Percentiles rank a stretch among this genome's conserved stretches.
Conservation (phyloP, 1,140 invertebrate genomes). For the Dinoponera quadriceps region DNA sequence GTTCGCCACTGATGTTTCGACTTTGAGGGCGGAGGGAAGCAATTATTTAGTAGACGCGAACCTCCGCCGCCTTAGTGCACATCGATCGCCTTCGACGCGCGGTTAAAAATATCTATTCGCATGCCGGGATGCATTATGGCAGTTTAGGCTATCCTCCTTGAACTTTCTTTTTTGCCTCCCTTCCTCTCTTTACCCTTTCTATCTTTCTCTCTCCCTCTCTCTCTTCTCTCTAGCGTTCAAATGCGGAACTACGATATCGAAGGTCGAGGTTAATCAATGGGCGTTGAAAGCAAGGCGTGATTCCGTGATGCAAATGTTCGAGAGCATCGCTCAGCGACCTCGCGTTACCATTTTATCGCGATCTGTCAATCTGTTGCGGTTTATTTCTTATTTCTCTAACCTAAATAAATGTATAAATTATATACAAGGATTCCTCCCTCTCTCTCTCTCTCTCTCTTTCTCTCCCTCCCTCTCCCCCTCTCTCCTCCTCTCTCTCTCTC, state of each 20-base stretch:
- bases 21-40: slow-evolving; percentile 52
- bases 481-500: too few species aligned
- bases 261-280: slow-evolving; percentile 62
- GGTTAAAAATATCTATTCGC: slow-evolving; percentile 82
- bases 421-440: too few species aligned
- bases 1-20: slow-evolving; percentile 15
- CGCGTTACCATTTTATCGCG: too few species aligned
- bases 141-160: slow-evolving; percentile 71
- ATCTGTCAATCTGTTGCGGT: too few species aligned
- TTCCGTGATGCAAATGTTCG: too few species aligned
- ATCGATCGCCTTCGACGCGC: slow-evolving; percentile 77
- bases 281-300: not conserved
- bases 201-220: not conserved
- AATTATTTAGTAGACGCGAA: slow-evolving; percentile 76
- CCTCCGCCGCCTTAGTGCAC: slow-evolving; percentile 52
- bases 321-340: too few species aligned
- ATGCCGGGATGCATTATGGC: slow-evolving; percentile 75
- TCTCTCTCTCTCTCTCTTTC: too few species aligned
- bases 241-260: slow-evolving; percentile 44
- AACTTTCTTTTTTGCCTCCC: slow-evolving; percentile 57
- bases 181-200: too few species aligned
- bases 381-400: too few species aligned
- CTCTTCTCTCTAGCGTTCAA: not conserved
- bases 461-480: too few species aligned
- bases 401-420: too few species aligned